Conservation (phyloP, 1,140 invertebrate genomes). For the Brachionus rotundiformis region DNA sequence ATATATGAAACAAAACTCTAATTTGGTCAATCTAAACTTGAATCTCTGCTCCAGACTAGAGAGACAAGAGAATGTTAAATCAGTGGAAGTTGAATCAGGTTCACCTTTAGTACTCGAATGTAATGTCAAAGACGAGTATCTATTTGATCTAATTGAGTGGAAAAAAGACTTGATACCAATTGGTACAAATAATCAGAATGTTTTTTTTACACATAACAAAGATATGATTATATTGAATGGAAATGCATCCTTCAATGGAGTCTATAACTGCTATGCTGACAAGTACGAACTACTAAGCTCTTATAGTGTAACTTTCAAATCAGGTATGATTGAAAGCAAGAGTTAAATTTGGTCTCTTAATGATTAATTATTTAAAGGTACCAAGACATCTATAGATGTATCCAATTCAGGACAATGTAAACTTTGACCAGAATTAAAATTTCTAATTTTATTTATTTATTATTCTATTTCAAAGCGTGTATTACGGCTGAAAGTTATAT, state of each 20-base stretch:
- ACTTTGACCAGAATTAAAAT: background rate
- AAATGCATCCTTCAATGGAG: slow-evolving; percentile 15
- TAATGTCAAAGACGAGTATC: slow-evolving; percentile 14
- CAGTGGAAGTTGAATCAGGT: background rate
- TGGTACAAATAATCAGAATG: background rate
- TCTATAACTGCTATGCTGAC: slow-evolving; percentile 39
- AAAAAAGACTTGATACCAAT: slow-evolving; percentile 34
- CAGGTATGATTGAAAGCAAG: background rate
- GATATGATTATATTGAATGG: slow-evolving; percentile 35
- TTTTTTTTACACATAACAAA: slow-evolving; percentile 43
- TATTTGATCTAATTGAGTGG: slow-evolving; percentile 37
- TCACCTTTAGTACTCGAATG: background rate
- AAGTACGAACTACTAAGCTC: slow-evolving; percentile 24
- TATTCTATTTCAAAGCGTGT: background rate
- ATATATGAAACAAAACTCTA: background rate
- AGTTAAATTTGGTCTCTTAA: too few species aligned
- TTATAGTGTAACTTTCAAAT: slow-evolving; percentile 1
- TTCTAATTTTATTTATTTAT: slow-evolving; percentile 13
- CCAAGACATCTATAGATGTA: background rate
- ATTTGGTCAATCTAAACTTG: slow-evolving; percentile 11
- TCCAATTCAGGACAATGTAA: slow-evolving; percentile 21
- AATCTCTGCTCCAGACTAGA: slow-evolving; percentile 22
- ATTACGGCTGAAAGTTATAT: slow-evolving; percentile 47
- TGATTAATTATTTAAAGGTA: background rate
- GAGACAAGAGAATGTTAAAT: background rate